phyloP scores from a whole-genome alignment of 2,888 invertebrate genomes.

The Actias luna region DNA sequence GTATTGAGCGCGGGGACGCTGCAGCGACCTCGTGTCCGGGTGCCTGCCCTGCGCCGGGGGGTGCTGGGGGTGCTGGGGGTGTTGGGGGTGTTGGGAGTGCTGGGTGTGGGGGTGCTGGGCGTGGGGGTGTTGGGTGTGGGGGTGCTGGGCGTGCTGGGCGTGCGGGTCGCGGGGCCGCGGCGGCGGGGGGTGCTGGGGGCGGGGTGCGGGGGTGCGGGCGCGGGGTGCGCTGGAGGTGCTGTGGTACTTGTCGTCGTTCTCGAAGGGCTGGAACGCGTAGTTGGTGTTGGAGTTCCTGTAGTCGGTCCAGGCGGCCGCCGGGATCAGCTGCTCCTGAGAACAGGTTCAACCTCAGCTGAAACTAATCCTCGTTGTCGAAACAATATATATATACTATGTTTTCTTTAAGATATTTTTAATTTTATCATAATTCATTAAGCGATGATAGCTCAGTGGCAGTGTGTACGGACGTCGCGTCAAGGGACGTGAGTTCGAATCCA shows the following conservation, averaged over 20 bases:
- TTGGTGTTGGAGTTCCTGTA: conserved; percentile 92
- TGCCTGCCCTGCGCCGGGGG: conserved; percentile 47
- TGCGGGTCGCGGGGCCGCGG: conserved; percentile 29
- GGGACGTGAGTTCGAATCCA: too few relatives aligned
- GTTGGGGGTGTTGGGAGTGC: conserved; percentile 38
- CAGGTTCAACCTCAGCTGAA: not conserved
- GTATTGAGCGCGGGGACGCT: conserved; percentile 75
- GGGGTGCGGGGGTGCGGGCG: conserved; percentile 27
- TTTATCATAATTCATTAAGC: too few relatives aligned
- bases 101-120: conserved; percentile 21
- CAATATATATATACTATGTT: too few relatives aligned
- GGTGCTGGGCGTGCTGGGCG: conserved; percentile 16
- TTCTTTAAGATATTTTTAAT: too few relatives aligned
- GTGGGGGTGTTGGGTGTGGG: conserved; percentile 18
- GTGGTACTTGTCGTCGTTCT: conserved; percentile 87
- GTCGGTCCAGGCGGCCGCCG: conserved; percentile 94
- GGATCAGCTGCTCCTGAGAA: conserved; percentile 89
- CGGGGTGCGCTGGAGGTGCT: conserved; percentile 55
- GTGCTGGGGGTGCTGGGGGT: conserved; percentile 16
- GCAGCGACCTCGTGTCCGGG: conserved; percentile 84
- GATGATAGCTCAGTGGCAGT: too few relatives aligned
- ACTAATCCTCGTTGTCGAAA: too few relatives aligned
- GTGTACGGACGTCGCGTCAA: too few relatives aligned
- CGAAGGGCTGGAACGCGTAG: conserved; percentile 94
- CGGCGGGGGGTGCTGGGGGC: conserved; percentile 38